These are phyloP conservation scores for Lamellibrachia satsuma DNA, from an alignment of 2,888 invertebrate genomes.

Conservation along the genomic window DNA sequence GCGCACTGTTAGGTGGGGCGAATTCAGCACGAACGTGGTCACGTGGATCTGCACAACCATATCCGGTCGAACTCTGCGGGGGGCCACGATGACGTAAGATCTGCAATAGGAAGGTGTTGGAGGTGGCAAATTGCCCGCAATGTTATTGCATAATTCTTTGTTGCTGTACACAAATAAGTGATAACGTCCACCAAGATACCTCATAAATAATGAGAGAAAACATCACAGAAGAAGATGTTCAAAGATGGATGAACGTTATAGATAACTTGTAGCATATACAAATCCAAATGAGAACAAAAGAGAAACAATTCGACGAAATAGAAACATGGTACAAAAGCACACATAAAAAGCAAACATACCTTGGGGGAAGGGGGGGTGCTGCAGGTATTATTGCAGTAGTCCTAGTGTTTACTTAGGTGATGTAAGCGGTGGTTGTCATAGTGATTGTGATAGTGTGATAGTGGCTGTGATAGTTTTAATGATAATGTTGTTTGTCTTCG, in stretches of 20 bases:
- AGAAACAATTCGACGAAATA: neutral
- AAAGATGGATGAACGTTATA: neutral
- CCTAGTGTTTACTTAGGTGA: no score
- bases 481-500: no score
- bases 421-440: no score
- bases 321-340: neutral
- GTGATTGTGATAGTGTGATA: no score
- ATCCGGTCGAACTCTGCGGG: constrained; percentile 3
- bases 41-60: constrained; percentile 6
- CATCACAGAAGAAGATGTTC: neutral
- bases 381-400: no score
- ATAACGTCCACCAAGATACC: neutral
- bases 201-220: neutral
- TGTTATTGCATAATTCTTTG: neutral
- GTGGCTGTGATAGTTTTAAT: no score
- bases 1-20: neutral
- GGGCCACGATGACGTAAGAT: neutral
- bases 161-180: neutral
- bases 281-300: neutral
- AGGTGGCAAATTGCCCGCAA: no score
- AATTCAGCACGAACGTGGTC: neutral
- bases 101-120: neutral
- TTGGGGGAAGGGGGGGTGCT: no score
- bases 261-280: neutral
- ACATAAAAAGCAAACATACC: no score